Evolutionary conservation across 1,140 invertebrate genomes (phyloP).

Genomic region (Trypoxylus dichotomus): DNA sequence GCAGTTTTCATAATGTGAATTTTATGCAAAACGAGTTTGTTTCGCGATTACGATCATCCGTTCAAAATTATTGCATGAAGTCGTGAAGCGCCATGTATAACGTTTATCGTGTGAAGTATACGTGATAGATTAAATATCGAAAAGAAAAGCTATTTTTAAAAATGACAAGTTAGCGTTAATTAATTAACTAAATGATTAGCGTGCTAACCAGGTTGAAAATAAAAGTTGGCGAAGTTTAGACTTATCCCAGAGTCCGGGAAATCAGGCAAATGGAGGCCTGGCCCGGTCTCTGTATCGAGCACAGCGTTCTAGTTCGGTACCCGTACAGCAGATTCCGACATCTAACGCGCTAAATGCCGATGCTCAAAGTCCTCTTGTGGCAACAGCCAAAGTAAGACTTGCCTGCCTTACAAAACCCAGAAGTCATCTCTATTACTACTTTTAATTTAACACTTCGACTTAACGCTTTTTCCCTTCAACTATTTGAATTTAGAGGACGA

Average conservation of each 20-base stretch:
- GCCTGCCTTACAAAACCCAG: conserved; percentile 30
- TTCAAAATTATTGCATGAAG: no score
- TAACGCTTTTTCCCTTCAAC: neutral
- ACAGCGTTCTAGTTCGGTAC: conserved; percentile 65
- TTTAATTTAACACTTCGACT: neutral
- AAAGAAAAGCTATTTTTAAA: no score
- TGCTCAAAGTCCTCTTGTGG: conserved; percentile 40
- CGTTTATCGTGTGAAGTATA: no score
- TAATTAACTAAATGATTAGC: conserved; percentile 5
- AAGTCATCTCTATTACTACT: neutral
- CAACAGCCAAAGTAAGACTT: conserved; percentile 47
- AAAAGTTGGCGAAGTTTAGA: conserved; percentile 66
- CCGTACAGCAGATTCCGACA: conserved; percentile 56
- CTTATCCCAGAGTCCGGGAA: conserved; percentile 56
- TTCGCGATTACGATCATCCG: no score
- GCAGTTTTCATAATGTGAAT: no score
- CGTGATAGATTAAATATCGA: no score
- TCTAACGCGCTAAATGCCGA: conserved; percentile 41
- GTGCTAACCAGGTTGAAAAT: conserved; percentile 46
- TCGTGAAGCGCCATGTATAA: no score
- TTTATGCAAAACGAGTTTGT: no score
- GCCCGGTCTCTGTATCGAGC: conserved; percentile 61
- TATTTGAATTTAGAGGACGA: neutral
- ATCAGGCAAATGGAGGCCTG: conserved; percentile 50
- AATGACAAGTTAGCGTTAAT: neutral